phyloP scores from a whole-genome alignment of 2,113 vertebrate genomes.

The Chlorodrepanis virens region DNA sequence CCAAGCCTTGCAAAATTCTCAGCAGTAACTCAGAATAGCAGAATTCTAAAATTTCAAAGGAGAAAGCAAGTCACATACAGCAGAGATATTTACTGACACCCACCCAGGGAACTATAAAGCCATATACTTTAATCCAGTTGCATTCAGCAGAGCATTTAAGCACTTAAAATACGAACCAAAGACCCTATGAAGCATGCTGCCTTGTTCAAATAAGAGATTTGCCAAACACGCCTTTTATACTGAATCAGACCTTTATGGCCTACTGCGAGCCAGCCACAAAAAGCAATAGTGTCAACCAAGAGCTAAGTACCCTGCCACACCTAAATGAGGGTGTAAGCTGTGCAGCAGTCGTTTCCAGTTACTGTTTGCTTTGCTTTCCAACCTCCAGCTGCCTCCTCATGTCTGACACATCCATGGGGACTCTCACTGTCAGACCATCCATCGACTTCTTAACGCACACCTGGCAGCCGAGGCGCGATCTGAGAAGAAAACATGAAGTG shows the following conservation, averaged over 20 bases:
- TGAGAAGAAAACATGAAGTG: slow-evolving; percentile 33
- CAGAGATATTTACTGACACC: background rate
- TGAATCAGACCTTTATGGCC: background rate
- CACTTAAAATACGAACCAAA: background rate
- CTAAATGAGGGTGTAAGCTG: background rate
- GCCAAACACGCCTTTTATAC: background rate
- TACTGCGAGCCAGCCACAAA: background rate
- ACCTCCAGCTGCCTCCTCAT: slow-evolving; percentile 50
- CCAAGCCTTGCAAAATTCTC: background rate
- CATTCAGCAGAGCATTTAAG: background rate
- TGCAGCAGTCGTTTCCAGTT: background rate
- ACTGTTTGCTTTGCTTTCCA: slow-evolving; percentile 60
- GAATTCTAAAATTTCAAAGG: background rate
- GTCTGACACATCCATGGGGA: slow-evolving; percentile 66
- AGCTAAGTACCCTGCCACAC: background rate
- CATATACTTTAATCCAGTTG: background rate
- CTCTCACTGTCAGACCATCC: slow-evolving; percentile 71
- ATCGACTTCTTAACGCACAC: slow-evolving; percentile 71
- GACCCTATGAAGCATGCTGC: background rate
- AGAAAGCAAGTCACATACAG: background rate
- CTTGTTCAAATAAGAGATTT: background rate
- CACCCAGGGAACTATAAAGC: background rate
- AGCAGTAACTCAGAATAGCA: background rate
- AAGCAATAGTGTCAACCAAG: background rate
- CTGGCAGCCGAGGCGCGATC: slow-evolving; percentile 79